These are phyloP conservation scores for Nothocercus julius DNA, from an alignment of 2,113 vertebrate genomes.

Conservation along the genomic window DNA sequence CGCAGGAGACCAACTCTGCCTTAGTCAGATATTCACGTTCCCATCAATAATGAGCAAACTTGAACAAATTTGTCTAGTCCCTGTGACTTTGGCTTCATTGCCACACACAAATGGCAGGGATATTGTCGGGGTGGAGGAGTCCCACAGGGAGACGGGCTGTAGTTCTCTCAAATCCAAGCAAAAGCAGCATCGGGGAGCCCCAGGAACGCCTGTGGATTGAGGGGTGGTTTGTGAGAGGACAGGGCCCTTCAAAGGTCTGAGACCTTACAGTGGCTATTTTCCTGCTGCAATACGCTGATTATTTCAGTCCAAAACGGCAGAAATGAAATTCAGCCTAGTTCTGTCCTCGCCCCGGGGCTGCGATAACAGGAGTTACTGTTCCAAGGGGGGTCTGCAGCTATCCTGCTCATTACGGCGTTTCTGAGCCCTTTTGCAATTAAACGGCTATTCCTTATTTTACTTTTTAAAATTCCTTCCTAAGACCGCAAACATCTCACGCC, in stretches of 20 bases:
- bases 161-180: not conserved
- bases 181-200: not conserved
- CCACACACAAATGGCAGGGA: not conserved
- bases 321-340: not conserved
- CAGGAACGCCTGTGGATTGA: not conserved
- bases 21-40: not conserved
- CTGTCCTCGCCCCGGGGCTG: not conserved
- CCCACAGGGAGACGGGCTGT: not conserved
- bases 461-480: not conserved
- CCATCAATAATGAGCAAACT: not conserved
- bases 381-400: not conserved
- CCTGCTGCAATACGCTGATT: not conserved
- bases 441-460: not conserved
- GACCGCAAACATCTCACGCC: not conserved
- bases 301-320: not conserved
- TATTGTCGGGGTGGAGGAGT: not conserved
- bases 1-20: not conserved
- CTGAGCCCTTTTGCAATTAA: not conserved
- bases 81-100: not conserved
- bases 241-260: not conserved
- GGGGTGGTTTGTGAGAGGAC: constrained; percentile 2
- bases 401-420: not conserved
- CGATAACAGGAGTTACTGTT: not conserved
- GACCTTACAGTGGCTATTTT: not conserved
- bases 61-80: not conserved